Evolutionary conservation across 2,113 vertebrate genomes (phyloP), one percentile per base, ranked within the genome.

Genomic region (Seriola dumerili): DNA sequence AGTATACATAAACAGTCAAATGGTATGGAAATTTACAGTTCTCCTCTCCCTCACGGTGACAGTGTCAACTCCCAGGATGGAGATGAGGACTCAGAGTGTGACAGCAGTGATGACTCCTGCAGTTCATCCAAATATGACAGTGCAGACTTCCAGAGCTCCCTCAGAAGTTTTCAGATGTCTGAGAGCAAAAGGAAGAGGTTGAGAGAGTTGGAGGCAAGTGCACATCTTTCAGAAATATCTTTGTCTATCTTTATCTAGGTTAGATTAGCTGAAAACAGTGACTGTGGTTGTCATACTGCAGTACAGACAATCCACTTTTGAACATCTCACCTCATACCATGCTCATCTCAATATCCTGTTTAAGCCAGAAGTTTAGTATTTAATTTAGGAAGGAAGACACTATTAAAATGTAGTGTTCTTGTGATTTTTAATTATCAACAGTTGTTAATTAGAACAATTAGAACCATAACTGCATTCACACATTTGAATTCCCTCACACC

Each of bases 121-220:
- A 90, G 88, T 13, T 88, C 80, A 0, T 89, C 93, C 14, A 96
- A 93, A 88, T 95, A 92, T 8, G 94, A 96, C 74, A 91, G 88
- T 16, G 87, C 90, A 3, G 95, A 94, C 70, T 95, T 95, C 78
- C 95, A 96, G 85, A 94, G 90, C 77, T 94, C 94, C 6, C 91
- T 95, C 46, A 88, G 80, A 83, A 91, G 90, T 72, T 95, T 95
- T 59, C 94, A 96, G 65, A 89, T 95, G 91, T 95, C 95, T 4
- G 95, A 96, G 87, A 92, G 86, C 78, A 96, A 96, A 88, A 92
- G 95, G 83, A 96, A 94, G 57, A 92, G 90, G 69, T 76, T 96
- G 76, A 86, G 96, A 74, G 96, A 96, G 80, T 89, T 96, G 62
- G 96, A 96, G 94, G 96, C 86, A 78, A 92, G 91, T 87, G 21